Evolutionary conservation across 2,888 invertebrate species (phyloP).

Genomic region (Andrena bicolor): DNA sequence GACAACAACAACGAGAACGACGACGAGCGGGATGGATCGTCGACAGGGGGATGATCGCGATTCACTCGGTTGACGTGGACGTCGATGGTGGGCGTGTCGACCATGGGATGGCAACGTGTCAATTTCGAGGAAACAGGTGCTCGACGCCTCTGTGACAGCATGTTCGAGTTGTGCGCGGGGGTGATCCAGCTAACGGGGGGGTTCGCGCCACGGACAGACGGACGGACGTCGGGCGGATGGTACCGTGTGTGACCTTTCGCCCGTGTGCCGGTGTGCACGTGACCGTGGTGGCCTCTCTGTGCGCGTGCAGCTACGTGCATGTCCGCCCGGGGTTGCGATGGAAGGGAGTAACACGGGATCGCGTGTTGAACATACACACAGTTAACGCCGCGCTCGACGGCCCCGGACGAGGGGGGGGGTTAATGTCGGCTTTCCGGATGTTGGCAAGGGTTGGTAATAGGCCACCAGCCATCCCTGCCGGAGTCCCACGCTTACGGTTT

Average conservation of each 20-base stretch:
- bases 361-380: conserved; percentile 83
- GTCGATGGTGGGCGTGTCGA: conserved; percentile 75
- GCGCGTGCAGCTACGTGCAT: conserved; percentile 45
- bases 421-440: conserved; percentile 75
- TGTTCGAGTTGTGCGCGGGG: conserved; percentile 78
- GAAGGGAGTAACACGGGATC: conserved; percentile 82
- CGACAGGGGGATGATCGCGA: conserved; percentile 73
- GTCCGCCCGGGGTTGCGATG: conserved; percentile 65
- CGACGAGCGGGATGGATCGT: conserved; percentile 65
- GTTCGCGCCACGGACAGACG: conserved; percentile 49
- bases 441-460: conserved; percentile 78
- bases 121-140: conserved; percentile 83
- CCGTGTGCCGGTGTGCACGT: conserved; percentile 33
- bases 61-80: conserved; percentile 73
- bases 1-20: conserved; percentile 58
- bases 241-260: conserved; percentile 37
- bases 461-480: conserved; percentile 67
- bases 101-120: conserved; percentile 79
- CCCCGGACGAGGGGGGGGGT: conserved; percentile 55
- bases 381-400: conserved; percentile 75
- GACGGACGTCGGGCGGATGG: conserved; percentile 19
- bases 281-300: background rate
- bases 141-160: conserved; percentile 82
- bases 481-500: conserved; percentile 63
- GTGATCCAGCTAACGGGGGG: conserved; percentile 70